These are phyloP conservation scores for Pseudochirops corinnae DNA, from an alignment of 2,797 vertebrate genomes.

Conservation along the genomic window DNA sequence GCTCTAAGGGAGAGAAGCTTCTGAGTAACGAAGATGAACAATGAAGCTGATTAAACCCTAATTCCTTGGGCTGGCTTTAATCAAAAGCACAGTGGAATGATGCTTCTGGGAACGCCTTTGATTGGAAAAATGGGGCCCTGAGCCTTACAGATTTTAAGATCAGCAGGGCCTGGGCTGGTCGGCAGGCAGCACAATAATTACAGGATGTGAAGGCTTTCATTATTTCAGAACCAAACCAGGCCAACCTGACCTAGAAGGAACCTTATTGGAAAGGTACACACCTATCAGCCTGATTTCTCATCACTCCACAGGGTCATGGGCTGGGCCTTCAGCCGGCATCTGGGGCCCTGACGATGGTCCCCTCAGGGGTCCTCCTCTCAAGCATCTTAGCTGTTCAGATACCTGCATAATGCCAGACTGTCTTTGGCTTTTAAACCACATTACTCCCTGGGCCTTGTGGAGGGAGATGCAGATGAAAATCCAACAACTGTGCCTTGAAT, in stretches of 20 bases:
- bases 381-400: background rate
- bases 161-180: background rate
- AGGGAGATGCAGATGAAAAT: background rate
- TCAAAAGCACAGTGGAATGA: constrained; percentile 44
- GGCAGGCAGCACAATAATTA: background rate
- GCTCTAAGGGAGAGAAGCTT: background rate
- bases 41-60: constrained; percentile 44
- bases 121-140: background rate
- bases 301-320: background rate
- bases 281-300: background rate
- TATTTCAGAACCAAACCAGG: background rate
- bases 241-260: background rate
- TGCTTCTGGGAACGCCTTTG: background rate
- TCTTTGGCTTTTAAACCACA: background rate
- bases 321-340: too few species aligned
- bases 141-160: background rate
- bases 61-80: constrained; percentile 47
- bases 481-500: background rate
- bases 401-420: fast-evolving
- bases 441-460: background rate
- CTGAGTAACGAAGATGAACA: constrained; percentile 23
- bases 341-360: background rate
- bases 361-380: background rate
- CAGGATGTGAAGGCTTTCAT: background rate
- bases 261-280: background rate